Percentiles rank a stretch among this genome's conserved stretches.
phyloP scores from a whole-genome alignment of 2,888 invertebrate species.

The Sphaerophoria rueppellii region DNA sequence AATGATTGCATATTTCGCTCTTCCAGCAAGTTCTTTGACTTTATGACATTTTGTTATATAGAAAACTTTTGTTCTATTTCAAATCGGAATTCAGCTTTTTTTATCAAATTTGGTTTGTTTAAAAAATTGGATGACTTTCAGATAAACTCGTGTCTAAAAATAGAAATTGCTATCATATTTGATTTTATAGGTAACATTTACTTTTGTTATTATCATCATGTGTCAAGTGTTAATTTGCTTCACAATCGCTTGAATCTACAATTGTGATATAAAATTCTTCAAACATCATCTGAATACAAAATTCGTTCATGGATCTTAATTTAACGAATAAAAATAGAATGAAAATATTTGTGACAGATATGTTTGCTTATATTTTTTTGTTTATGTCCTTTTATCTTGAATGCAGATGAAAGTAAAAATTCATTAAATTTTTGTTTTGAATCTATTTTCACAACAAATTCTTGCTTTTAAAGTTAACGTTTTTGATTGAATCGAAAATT shows the following conservation, averaged over 20 bases:
- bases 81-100: not conserved
- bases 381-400: too few relatives aligned
- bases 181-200: slow-evolving; percentile 11
- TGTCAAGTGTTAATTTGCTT: slow-evolving; percentile 61
- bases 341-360: too few relatives aligned
- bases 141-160: slow-evolving; percentile 53
- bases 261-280: slow-evolving; percentile 14
- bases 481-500: too few relatives aligned
- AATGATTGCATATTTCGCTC: too few relatives aligned
- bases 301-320: slow-evolving; percentile 21
- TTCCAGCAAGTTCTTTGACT: too few relatives aligned
- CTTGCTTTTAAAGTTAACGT: too few relatives aligned
- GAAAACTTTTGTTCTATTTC: not conserved
- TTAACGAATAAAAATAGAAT: not conserved
- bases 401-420: too few relatives aligned
- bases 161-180: slow-evolving; percentile 27
- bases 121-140: slow-evolving; percentile 31
- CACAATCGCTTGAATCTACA: slow-evolving; percentile 39
- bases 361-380: too few relatives aligned
- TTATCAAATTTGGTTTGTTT: not conserved
- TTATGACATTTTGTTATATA: too few relatives aligned
- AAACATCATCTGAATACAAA: not conserved
- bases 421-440: too few relatives aligned
- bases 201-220: slow-evolving; percentile 19
- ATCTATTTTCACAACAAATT: too few relatives aligned